Evolutionary conservation across 2,888 invertebrate species (phyloP).

Genomic region (Gastracanthus pulcherrimus): DNA sequence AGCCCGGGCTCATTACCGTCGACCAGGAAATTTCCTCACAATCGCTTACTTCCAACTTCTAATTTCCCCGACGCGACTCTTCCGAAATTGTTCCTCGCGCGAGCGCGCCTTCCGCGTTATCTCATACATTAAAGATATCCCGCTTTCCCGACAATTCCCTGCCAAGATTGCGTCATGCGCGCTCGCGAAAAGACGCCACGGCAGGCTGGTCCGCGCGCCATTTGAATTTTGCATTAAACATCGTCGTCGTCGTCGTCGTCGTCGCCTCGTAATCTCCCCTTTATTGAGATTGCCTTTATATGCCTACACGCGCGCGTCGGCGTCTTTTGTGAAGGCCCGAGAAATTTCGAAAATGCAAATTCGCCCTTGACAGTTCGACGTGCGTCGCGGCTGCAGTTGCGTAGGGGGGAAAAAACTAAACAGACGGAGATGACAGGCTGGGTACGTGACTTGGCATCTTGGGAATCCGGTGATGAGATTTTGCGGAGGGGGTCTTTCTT

Average conservation of each 20-base stretch:
- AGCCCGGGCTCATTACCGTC: not conserved
- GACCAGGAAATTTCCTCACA: not conserved
- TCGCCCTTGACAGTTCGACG: conserved; percentile 6
- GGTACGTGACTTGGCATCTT: too few relatives aligned
- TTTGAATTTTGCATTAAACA: conserved; percentile 77
- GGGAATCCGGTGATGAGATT: too few relatives aligned
- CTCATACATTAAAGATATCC: conserved; percentile 72
- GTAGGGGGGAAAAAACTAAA: not conserved
- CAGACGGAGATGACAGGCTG: conserved; percentile 17
- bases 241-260: conserved; percentile 60
- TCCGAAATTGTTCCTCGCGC: conserved; percentile 14
- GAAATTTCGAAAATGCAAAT: conserved; percentile 48
- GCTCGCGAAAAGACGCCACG: conserved; percentile 12
- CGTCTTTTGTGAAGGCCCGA: not conserved
- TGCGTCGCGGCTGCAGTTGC: too few relatives aligned
- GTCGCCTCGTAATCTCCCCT: conserved; percentile 68
- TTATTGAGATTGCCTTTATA: conserved; percentile 65
- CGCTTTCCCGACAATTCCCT: conserved; percentile 69
- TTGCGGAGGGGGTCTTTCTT: not conserved
- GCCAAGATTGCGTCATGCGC: conserved; percentile 73
- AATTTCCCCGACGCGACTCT: conserved; percentile 12
- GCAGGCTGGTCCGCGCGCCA: conserved; percentile 59
- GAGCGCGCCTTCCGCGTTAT: conserved; percentile 54
- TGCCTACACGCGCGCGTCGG: not conserved
- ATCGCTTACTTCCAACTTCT: conserved; percentile 21